phyloP scores from a whole-genome alignment of 2,797 vertebrate species.

The Ptychadena robeensis region DNA sequence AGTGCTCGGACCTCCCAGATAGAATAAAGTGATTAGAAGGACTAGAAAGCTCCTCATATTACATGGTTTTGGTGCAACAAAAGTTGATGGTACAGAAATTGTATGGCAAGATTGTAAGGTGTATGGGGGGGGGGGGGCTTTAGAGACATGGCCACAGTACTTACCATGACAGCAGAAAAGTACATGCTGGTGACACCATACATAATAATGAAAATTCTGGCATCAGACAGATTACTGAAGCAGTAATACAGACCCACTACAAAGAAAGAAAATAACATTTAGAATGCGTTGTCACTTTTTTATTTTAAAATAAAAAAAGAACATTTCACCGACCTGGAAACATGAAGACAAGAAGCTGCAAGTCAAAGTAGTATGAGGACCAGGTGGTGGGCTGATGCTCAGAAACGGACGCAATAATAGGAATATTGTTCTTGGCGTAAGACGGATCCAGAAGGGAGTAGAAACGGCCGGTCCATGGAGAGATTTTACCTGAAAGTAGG shows the following conservation, averaged over 20 bases:
- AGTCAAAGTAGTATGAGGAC: slow-evolving; percentile 98
- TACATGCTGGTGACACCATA: slow-evolving; percentile 99
- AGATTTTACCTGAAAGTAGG: slow-evolving; percentile 87
- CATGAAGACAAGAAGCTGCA: slow-evolving; percentile 98
- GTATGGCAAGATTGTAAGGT: too few relatives aligned
- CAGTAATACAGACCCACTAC: slow-evolving; percentile 97
- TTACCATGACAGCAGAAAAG: slow-evolving; percentile 98
- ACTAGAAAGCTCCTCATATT: too few relatives aligned
- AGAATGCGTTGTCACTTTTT: neutral
- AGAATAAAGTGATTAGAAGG: too few relatives aligned
- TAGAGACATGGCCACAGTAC: slow-evolving; percentile 23
- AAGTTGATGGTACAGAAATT: too few relatives aligned
- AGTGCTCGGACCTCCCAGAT: too few relatives aligned
- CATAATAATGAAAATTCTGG: slow-evolving; percentile 99
- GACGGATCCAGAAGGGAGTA: slow-evolving; percentile 97
- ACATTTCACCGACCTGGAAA: slow-evolving; percentile 84
- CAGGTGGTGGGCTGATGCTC: slow-evolving; percentile 98
- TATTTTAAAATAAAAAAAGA: neutral
- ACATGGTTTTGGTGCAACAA: too few relatives aligned
- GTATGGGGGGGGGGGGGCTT: too few relatives aligned
- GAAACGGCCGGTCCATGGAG: slow-evolving; percentile 97
- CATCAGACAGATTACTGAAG: slow-evolving; percentile 96
- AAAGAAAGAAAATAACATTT: neutral
- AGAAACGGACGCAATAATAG: slow-evolving; percentile 97
- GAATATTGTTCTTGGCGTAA: slow-evolving; percentile 98